Conservation (phyloP, 1,140 invertebrate species). For the Daktulosphaira vitifoliae region DNA sequence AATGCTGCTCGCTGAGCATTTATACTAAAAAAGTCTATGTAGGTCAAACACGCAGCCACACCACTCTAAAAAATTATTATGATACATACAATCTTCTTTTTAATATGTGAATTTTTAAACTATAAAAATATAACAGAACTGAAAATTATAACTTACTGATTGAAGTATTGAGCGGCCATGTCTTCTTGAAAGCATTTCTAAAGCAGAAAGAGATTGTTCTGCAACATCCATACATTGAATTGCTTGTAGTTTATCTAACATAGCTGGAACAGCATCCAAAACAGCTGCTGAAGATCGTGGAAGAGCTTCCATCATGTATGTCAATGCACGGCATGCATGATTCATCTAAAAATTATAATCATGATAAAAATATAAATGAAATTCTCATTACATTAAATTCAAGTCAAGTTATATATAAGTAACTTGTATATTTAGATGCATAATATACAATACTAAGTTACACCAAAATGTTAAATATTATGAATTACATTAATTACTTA, state of each 20-base stretch:
- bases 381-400: no score
- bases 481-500: no score
- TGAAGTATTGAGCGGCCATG: slow-evolving; percentile 95
- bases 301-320: slow-evolving; percentile 98
- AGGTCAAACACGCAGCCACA: slow-evolving; percentile 88
- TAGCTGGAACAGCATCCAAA: slow-evolving; percentile 92
- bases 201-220: slow-evolving; percentile 89
- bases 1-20: slow-evolving; percentile 90
- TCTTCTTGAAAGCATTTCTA: slow-evolving; percentile 92
- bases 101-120: neutral
- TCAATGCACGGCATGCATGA: slow-evolving; percentile 93
- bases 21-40: slow-evolving; percentile 95
- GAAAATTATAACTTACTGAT: slow-evolving; percentile 55
- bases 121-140: neutral
- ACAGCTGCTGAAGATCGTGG: slow-evolving; percentile 93
- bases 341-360: slow-evolving; percentile 69
- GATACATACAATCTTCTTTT: neutral
- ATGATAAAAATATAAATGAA: neutral
- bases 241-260: slow-evolving; percentile 89
- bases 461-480: no score
- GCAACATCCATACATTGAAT: slow-evolving; percentile 99
- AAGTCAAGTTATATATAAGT: no score
- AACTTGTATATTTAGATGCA: no score
- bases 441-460: no score
- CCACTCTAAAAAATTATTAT: slow-evolving; percentile 58